These are phyloP conservation scores for Corynorhinus townsendii DNA, from an alignment of 2,113 vertebrate genomes.

Conservation along the genomic window DNA sequence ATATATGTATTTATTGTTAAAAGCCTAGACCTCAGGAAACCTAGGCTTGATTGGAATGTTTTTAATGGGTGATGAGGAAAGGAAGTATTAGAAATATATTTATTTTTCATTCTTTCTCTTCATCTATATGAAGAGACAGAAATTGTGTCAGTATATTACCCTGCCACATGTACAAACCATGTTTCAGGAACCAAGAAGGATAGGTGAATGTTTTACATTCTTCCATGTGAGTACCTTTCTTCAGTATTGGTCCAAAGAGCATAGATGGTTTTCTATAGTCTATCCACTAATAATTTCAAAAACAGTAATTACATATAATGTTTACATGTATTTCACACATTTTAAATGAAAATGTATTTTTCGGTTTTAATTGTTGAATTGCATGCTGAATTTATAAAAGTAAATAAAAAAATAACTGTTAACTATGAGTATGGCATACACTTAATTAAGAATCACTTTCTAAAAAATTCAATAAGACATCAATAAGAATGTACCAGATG, in stretches of 20 bases:
- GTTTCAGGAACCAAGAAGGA: neutral
- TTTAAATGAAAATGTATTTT: neutral
- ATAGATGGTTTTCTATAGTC: neutral
- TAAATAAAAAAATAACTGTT: neutral
- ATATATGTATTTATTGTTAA: too few species aligned
- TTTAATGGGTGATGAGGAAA: neutral
- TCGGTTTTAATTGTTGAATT: neutral
- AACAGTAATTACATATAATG: neutral
- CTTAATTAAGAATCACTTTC: neutral
- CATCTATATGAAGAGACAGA: neutral
- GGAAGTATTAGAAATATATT: neutral
- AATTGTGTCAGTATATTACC: neutral
- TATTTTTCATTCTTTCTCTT: neutral
- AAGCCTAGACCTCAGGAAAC: neutral
- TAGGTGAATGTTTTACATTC: neutral
- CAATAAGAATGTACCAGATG: neutral
- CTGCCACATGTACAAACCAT: neutral
- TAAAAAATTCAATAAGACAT: neutral
- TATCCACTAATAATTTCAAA: neutral
- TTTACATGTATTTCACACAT: neutral
- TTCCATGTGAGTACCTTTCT: neutral
- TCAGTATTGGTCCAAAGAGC: neutral
- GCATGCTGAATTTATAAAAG: neutral
- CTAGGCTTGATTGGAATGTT: neutral
- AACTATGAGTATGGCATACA: neutral